These are phyloP conservation scores for Coracias cyanogaster DNA, from an alignment of 2,797 vertebrate genomes.

Conservation along the genomic window DNA sequence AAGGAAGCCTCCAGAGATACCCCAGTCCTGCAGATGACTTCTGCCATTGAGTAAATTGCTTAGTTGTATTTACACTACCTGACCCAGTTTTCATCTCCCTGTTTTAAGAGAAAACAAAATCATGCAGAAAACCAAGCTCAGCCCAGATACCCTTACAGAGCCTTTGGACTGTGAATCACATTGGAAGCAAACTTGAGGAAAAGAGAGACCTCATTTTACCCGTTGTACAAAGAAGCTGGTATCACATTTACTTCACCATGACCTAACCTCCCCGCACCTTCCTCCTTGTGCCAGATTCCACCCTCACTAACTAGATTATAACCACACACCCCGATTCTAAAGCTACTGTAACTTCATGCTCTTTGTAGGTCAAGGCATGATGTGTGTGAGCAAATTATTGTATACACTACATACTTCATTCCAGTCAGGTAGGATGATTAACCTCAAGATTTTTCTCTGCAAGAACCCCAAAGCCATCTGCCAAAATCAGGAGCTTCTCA, in stretches of 20 bases:
- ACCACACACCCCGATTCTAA: neutral
- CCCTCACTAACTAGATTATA: neutral
- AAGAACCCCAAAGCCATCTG: neutral
- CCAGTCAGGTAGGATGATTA: neutral
- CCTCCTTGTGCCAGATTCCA: neutral
- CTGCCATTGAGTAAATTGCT: neutral
- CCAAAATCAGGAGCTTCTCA: neutral
- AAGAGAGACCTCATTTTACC: neutral
- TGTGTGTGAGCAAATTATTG: neutral
- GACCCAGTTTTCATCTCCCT: conserved; percentile 32
- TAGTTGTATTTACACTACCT: conserved; percentile 13
- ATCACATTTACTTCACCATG: neutral
- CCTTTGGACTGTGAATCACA: neutral
- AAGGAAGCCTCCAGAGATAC: neutral
- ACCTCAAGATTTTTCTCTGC: neutral
- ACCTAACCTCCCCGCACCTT: neutral
- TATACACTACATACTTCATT: neutral
- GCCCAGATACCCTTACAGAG: neutral
- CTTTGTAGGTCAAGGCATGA: neutral
- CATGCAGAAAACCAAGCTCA: neutral
- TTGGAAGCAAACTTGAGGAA: neutral
- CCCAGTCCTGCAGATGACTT: neutral
- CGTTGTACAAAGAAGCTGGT: neutral
- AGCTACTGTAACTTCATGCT: neutral
- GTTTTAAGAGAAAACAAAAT: neutral